These are phyloP conservation scores for Hylaea fasciaria DNA, from an alignment of 2,888 invertebrate genomes.

Conservation along the genomic window DNA sequence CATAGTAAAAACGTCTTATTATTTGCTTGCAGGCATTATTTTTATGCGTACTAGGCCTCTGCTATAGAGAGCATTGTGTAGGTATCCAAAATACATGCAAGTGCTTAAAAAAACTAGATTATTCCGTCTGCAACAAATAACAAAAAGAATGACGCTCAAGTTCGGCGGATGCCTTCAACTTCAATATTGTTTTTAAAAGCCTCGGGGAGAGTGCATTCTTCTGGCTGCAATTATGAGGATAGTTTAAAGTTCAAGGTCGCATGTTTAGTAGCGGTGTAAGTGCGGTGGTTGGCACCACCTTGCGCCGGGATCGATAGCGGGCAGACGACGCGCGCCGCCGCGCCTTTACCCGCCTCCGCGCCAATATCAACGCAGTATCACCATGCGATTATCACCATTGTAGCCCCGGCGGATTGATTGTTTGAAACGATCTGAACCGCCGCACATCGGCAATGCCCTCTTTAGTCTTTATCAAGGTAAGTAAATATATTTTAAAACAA, in stretches of 20 bases:
- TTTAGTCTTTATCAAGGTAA: too few relatives aligned
- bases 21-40: too few relatives aligned
- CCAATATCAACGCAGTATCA: constrained; percentile 57
- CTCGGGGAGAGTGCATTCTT: constrained; percentile 50
- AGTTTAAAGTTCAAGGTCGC: constrained; percentile 79
- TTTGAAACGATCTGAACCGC: constrained; percentile 23
- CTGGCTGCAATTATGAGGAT: constrained; percentile 59
- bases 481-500: too few relatives aligned
- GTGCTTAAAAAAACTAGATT: constrained; percentile 1
- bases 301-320: constrained; percentile 77
- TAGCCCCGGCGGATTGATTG: constrained; percentile 54
- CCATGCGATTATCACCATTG: constrained; percentile 64
- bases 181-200: constrained; percentile 9
- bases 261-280: constrained; percentile 63
- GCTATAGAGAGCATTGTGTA: too few relatives aligned
- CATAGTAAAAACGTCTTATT: too few relatives aligned
- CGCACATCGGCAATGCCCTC: constrained; percentile 50
- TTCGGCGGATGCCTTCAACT: not conserved
- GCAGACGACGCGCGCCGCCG: constrained; percentile 76
- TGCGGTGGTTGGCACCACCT: constrained; percentile 70
- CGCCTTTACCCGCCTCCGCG: constrained; percentile 60
- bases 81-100: not conserved
- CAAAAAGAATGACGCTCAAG: not conserved
- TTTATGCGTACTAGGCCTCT: too few relatives aligned
- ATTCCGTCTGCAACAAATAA: not conserved